Evolutionary conservation across 2,888 invertebrate species (phyloP).

Genomic region (Epirrhoe alternata): DNA sequence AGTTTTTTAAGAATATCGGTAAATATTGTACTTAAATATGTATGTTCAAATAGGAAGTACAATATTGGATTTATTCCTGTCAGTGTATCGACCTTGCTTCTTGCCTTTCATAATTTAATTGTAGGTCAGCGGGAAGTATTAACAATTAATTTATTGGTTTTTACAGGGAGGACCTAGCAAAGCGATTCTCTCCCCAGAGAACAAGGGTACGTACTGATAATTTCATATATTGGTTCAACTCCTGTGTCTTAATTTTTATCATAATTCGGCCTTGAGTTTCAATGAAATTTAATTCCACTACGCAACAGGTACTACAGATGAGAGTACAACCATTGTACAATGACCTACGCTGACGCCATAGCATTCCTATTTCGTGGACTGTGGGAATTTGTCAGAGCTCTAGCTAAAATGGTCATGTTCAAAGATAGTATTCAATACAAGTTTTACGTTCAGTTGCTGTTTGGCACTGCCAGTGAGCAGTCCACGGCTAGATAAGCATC

Average conservation of each 20-base stretch:
- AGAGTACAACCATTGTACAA: constrained; percentile 17
- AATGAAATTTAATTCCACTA: constrained; percentile 8
- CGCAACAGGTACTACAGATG: constrained; percentile 2
- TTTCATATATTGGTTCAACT: not conserved
- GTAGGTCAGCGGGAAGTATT: too few relatives aligned
- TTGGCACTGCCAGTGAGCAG: constrained; percentile 83
- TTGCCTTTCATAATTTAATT: too few relatives aligned
- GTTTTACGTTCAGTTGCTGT: constrained; percentile 64
- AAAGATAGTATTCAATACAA: constrained; percentile 23
- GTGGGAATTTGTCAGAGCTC: constrained; percentile 24
- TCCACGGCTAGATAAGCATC: constrained; percentile 62
- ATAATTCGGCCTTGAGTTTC: constrained; percentile 12
- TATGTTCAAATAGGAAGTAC: too few relatives aligned
- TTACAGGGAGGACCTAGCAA: too few relatives aligned
- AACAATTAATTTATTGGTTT: too few relatives aligned
- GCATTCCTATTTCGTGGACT: constrained; percentile 10
- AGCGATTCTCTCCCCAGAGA: too few relatives aligned
- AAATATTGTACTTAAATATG: too few relatives aligned
- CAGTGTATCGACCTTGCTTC: too few relatives aligned
- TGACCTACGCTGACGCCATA: constrained; percentile 7
- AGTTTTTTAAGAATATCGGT: too few relatives aligned
- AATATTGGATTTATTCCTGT: too few relatives aligned
- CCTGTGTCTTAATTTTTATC: not conserved
- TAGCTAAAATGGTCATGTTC: constrained; percentile 23
- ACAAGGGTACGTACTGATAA: too few relatives aligned